These are phyloP conservation scores for Muscicapa adusta DNA, from an alignment of 2,113 vertebrate species.

Conservation along the genomic window DNA sequence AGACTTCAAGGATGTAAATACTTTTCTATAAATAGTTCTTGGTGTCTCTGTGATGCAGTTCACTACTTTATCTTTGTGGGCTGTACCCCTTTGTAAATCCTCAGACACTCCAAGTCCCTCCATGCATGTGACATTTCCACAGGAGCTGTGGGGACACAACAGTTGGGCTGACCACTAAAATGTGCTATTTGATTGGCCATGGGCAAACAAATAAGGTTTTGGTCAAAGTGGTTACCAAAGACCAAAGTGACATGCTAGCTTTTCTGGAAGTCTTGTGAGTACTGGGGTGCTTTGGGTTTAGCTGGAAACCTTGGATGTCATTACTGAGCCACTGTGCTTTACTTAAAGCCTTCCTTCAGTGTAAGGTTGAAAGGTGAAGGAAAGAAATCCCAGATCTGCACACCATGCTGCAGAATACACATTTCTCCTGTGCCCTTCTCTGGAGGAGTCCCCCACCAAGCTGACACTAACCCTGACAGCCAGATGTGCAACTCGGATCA, in stretches of 20 bases:
- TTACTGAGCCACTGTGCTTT: neutral
- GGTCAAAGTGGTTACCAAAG: neutral
- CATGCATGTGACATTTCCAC: neutral
- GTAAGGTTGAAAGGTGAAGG: conserved; percentile 22
- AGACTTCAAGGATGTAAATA: neutral
- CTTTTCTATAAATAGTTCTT: neutral
- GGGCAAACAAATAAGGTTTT: conserved; percentile 19
- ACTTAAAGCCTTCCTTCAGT: neutral
- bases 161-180: neutral
- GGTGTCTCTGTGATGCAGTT: neutral
- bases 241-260: neutral
- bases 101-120: neutral
- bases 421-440: neutral
- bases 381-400: neutral
- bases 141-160: neutral
- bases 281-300: neutral
- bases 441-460: neutral
- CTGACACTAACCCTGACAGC: conserved; percentile 3
- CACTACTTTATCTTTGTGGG: neutral
- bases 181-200: conserved; percentile 7
- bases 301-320: neutral
- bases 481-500: neutral
- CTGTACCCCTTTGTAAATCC: neutral
- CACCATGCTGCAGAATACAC: neutral
- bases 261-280: neutral